Evolutionary conservation across 2,888 invertebrate genomes (phyloP).

Genomic region (Gisinianus flammeolus): DNA sequence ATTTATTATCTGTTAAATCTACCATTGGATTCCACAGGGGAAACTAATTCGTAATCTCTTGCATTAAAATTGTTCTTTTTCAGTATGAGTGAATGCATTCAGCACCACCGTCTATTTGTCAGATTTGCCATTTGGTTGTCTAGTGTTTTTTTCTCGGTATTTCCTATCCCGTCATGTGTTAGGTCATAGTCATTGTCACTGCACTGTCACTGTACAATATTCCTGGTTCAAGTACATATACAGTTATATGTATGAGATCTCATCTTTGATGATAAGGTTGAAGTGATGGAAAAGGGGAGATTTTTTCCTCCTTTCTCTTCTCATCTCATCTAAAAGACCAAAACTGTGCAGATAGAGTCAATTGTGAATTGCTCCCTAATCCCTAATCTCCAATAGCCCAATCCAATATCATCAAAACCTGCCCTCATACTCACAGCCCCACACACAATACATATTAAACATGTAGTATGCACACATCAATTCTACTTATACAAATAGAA

Average conservation of each 20-base stretch:
- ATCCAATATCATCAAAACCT: conserved; percentile 14
- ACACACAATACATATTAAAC: neutral
- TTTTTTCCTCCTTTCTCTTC: neutral
- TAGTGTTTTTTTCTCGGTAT: neutral
- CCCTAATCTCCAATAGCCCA: conserved; percentile 22
- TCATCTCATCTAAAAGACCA: neutral
- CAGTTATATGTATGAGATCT: neutral
- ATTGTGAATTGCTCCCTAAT: conserved; percentile 34
- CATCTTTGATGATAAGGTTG: neutral
- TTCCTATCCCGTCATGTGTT: neutral
- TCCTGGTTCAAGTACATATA: too few species aligned
- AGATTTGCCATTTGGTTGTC: neutral
- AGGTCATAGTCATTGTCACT: too few species aligned
- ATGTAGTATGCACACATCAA: neutral
- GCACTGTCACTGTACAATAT: too few species aligned
- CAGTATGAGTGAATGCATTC: neutral
- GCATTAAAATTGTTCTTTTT: neutral
- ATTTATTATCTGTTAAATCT: neutral
- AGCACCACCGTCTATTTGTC: neutral
- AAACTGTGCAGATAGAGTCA: conserved; percentile 31
- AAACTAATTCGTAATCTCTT: neutral
- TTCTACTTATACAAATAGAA: neutral
- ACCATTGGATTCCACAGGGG: neutral
- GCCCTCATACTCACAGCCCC: neutral
- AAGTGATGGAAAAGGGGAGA: conserved; percentile 9